Conservation (phyloP, 92 coral and sea anemone species). For the Palythoa grandis region DNA sequence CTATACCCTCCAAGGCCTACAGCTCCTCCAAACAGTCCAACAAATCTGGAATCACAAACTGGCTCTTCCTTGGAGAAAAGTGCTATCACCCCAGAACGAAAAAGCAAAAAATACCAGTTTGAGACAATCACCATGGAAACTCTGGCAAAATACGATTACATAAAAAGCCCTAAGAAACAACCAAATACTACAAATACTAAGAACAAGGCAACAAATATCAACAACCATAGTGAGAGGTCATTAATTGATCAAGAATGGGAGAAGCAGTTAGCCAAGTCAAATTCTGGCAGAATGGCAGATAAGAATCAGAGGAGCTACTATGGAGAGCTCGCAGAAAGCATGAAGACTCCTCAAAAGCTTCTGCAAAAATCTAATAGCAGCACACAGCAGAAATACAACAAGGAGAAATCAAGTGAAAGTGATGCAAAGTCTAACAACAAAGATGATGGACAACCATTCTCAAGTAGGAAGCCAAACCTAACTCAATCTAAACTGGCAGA, state of each 20-base stretch:
- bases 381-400: conserved; percentile 10
- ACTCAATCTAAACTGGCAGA: conserved; percentile 58
- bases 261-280: conserved; percentile 10
- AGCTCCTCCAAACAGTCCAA: conserved; percentile 34
- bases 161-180: conserved; percentile 81
- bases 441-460: neutral
- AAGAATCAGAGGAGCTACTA: neutral
- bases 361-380: neutral
- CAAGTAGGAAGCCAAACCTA: conserved; percentile 22
- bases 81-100: conserved; percentile 13
- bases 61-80: conserved; percentile 2
- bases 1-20: neutral
- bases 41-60: neutral
- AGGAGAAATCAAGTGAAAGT: neutral
- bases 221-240: conserved; percentile 14
- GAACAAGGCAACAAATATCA: neutral
- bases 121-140: conserved; percentile 91
- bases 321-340: neutral
- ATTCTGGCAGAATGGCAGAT: neutral
- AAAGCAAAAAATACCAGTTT: conserved; percentile 72
- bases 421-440: neutral
- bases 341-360: conserved; percentile 23
- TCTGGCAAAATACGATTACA: conserved; percentile 85
- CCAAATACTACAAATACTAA: conserved; percentile 2
- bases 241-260: conserved; percentile 35